Conservation (phyloP, 2,797 vertebrate genomes). For the Gambusia yucatana region DNA sequence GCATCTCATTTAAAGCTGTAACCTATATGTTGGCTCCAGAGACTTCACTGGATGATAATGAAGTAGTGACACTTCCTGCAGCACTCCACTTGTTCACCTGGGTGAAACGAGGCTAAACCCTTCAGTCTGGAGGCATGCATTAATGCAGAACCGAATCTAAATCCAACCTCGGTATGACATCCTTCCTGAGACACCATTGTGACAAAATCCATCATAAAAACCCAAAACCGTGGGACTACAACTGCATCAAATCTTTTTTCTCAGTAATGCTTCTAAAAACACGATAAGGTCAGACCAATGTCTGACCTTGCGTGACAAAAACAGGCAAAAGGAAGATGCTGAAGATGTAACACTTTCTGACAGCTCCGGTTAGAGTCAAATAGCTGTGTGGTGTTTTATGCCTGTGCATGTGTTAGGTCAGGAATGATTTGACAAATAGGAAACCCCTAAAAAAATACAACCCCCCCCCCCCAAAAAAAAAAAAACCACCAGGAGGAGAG, state of each 20-base stretch:
- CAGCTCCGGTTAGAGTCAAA: constrained; percentile 56
- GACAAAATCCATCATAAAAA: background rate
- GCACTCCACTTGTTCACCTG: constrained; percentile 18
- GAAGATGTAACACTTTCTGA: constrained; percentile 39
- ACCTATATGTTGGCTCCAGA: constrained; percentile 39
- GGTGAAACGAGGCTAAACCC: constrained; percentile 14
- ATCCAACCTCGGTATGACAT: background rate
- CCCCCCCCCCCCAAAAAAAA: background rate
- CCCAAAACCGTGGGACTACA: background rate
- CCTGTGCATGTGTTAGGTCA: constrained; percentile 43
- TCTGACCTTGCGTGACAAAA: constrained; percentile 49
- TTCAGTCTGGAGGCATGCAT: constrained; percentile 10
- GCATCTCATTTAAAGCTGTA: constrained; percentile 24
- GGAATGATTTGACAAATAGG: constrained; percentile 58
- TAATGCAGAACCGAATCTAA: background rate
- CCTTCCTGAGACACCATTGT: background rate
- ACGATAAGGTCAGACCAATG: constrained; percentile 19
- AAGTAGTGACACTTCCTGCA: constrained; percentile 37
- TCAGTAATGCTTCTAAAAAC: background rate
- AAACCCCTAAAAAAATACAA: background rate
- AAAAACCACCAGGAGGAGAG: constrained; percentile 41
- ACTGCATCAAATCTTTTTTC: background rate
- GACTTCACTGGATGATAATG: constrained; percentile 43
- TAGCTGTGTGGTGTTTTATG: constrained; percentile 31
- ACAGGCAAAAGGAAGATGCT: constrained; percentile 29